Conservation (phyloP, 2,797 vertebrate genomes). For the Euthynnus affinis region DNA sequence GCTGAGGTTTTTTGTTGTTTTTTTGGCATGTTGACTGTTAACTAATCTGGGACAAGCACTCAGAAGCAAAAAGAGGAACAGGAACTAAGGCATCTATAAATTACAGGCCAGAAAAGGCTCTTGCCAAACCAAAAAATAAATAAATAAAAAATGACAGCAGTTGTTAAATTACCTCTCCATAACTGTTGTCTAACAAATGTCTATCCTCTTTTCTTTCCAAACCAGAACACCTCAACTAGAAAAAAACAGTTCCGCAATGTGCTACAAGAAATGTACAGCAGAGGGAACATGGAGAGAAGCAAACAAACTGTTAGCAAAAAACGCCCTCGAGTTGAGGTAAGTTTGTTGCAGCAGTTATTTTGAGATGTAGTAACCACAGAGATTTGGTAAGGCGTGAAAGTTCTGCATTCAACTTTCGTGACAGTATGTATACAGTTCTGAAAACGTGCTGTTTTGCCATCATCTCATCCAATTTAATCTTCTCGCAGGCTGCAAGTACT, state of each 20-base stretch:
- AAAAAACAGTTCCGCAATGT: slow-evolving; percentile 76
- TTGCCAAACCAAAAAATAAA: neutral
- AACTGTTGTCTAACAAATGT: slow-evolving; percentile 5
- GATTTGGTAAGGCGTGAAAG: slow-evolving; percentile 20
- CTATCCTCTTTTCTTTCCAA: neutral
- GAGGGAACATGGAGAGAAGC: slow-evolving; percentile 53
- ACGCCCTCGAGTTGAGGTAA: slow-evolving; percentile 64
- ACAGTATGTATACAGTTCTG: neutral
- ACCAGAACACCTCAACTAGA: slow-evolving; percentile 59
- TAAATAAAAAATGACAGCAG: neutral
- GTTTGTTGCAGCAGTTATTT: slow-evolving; percentile 42
- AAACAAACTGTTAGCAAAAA: slow-evolving; percentile 24
- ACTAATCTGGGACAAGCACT: slow-evolving; percentile 22
- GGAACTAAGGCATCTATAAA: slow-evolving; percentile 29
- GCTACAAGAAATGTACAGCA: slow-evolving; percentile 82
- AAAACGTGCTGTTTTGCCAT: neutral
- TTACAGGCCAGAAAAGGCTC: neutral
- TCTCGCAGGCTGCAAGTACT: slow-evolving; percentile 61
- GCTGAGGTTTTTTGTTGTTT: too few relatives aligned
- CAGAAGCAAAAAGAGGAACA: slow-evolving; percentile 62
- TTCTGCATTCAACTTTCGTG: slow-evolving; percentile 5
- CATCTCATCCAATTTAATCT: slow-evolving; percentile 14
- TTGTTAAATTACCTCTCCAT: neutral
- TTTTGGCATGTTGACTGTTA: slow-evolving; percentile 11
- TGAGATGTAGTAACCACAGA: slow-evolving; percentile 30